Percentiles rank a stretch among this genome's conserved stretches.
Evolutionary conservation across 2,113 vertebrate genomes (phyloP).

Genomic region (Chaetops frenatus): DNA sequence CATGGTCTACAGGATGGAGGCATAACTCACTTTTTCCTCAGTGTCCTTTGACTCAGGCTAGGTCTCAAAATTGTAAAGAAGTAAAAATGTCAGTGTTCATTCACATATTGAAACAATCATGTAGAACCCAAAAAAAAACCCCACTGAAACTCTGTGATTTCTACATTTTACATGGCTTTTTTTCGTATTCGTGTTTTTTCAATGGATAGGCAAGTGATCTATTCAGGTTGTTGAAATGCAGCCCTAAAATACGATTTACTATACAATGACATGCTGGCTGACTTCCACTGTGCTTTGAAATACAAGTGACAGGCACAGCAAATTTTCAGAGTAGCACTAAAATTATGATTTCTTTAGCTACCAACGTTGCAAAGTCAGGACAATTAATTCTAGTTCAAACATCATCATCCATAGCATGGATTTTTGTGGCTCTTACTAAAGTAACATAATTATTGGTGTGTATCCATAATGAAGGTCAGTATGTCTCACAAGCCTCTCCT

Average conservation of each 20-base stretch:
- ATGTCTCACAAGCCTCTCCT: background rate
- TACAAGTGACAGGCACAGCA: background rate
- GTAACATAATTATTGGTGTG: background rate
- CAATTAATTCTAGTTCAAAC: background rate
- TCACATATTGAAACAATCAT: background rate
- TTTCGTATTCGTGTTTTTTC: background rate
- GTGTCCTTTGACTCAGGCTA: background rate
- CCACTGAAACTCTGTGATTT: background rate
- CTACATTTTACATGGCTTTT: background rate
- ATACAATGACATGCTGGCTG: background rate
- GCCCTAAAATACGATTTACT: background rate
- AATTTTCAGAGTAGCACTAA: background rate
- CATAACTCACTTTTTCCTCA: rapidly evolving
- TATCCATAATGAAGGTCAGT: background rate
- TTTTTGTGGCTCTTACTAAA: background rate
- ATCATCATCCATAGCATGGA: background rate
- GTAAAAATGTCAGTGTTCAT: background rate
- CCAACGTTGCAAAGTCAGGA: background rate
- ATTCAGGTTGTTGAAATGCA: background rate
- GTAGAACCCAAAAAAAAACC: background rate
- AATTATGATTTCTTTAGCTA: background rate
- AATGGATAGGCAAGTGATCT: background rate
- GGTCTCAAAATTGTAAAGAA: background rate
- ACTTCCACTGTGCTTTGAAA: background rate
- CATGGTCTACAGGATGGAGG: too few species aligned